Evolutionary conservation across 2,113 vertebrate genomes (phyloP), one percentile per base, ranked within the genome.

Genomic region (Oryzias celebensis): DNA sequence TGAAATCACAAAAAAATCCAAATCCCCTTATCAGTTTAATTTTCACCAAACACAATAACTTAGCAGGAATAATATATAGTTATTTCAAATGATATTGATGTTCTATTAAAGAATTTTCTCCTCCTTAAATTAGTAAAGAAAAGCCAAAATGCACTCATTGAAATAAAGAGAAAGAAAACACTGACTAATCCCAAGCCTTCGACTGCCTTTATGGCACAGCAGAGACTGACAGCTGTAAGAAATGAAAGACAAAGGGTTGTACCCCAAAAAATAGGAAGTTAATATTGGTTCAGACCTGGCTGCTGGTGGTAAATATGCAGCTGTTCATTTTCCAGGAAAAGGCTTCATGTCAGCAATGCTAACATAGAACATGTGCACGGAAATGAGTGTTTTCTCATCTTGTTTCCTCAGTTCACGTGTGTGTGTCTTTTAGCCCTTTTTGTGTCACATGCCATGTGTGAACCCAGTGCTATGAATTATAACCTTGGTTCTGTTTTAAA

Each of bases 401-500:
- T 64, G 51, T 60, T 52, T 46, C 44, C 31, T 54, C 26, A 13
- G 4, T 41, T 24, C 42, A 18, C 62, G 53, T 52, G 22, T 65
- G 53, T 62, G 58, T 57, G 65, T 62, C 51, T 31, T 28, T 73
- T 58, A 51, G 51, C 51, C 36, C 14, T 62, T 73, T 62, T 71
- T 70, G 72, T 68, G 62, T 51, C 65, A 52, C 46, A 54, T 64
- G 50, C 75, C 75, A 78, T 85, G 78, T 85, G 83, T 85, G 82
- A 79, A 75, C 74, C 71, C 68, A 47, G 65, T 77, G 73, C 78
- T 86, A 73, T 82, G 80, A 86, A 72, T 78, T 74, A 59, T 77
- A 89, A 80, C 85, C 84, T 86, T 86, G 82, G 81, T 80, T 73
- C 68, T 66, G 76, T 76, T 82, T 77, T 73, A 68, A 75, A 74